Evolutionary conservation across 1,140 invertebrate genomes (phyloP).

Genomic region (Kradibia gibbosae): DNA sequence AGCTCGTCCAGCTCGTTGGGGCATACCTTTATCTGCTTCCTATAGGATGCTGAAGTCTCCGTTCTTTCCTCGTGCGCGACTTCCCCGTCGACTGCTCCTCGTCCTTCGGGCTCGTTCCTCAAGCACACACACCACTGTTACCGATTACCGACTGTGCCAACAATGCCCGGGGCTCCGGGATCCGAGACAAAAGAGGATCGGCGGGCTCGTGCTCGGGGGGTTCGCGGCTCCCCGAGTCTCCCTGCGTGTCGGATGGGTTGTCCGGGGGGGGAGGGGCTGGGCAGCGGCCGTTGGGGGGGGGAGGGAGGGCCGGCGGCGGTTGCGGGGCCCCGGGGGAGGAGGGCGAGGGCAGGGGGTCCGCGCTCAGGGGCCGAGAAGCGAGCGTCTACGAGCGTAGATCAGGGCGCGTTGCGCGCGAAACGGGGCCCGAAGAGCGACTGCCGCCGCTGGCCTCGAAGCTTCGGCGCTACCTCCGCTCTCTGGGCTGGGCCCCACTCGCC

Average conservation of each 20-base stretch:
- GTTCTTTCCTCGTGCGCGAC: too few relatives aligned
- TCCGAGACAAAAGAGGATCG: not conserved
- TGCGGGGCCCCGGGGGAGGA: not conserved
- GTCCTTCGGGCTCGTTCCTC: not conserved
- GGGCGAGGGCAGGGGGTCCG: too few relatives aligned
- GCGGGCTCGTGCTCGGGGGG: too few relatives aligned
- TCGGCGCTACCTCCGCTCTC: not conserved
- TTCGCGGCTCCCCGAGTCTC: too few relatives aligned
- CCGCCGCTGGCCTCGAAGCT: constrained; percentile 59
- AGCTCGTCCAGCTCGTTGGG: not conserved
- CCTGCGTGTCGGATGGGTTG: not conserved
- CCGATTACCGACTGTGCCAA: not conserved
- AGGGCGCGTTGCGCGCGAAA: constrained; percentile 52
- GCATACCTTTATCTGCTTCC: not conserved
- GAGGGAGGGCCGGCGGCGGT: not conserved
- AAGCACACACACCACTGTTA: not conserved
- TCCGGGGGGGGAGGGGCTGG: constrained; percentile 4
- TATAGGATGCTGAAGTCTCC: too few relatives aligned
- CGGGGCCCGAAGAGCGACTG: constrained; percentile 70
- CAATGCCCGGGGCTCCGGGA: not conserved
- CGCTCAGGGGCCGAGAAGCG: too few relatives aligned
- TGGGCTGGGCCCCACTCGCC: not conserved
- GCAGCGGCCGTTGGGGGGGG: not conserved
- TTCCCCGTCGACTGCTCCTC: not conserved
- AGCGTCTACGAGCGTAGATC: too few relatives aligned